Evolutionary conservation across 1,140 invertebrate species (phyloP).

Genomic region (Drosophila sucinea): DNA sequence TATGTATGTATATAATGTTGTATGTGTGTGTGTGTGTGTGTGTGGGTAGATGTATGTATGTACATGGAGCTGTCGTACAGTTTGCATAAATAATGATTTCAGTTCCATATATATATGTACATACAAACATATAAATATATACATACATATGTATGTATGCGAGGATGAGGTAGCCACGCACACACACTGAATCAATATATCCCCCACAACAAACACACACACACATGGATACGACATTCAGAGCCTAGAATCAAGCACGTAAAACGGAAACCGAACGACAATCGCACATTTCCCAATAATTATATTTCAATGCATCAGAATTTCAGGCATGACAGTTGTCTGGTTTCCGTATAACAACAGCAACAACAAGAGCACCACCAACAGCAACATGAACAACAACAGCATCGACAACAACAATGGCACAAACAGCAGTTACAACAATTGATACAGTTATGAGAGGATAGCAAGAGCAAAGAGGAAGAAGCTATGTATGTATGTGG

Average conservation of each 20-base stretch:
- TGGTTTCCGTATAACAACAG: constrained; percentile 64
- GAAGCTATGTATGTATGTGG: not conserved
- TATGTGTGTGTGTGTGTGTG: not conserved
- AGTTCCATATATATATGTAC: not conserved
- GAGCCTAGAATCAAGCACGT: constrained; percentile 44
- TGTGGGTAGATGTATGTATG: not conserved
- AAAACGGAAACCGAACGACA: constrained; percentile 77
- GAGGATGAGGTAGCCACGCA: not conserved
- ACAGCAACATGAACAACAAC: constrained; percentile 23
- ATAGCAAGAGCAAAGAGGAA: not conserved
- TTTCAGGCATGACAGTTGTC: constrained; percentile 74
- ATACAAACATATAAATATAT: no score
- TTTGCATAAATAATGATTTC: constrained; percentile 12
- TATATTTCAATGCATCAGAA: constrained; percentile 82
- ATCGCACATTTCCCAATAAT: constrained; percentile 82
- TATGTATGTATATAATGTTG: not conserved
- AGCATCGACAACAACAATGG: constrained; percentile 35
- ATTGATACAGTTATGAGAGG: constrained; percentile 61
- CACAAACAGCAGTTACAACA: constrained; percentile 23
- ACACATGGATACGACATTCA: constrained; percentile 2
- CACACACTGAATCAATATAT: constrained; percentile 4
- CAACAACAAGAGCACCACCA: constrained; percentile 24
- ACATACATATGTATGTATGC: not conserved
- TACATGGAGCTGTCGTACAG: not conserved
- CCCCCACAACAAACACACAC: constrained; percentile 3